Conservation (phyloP, 1,140 invertebrate species). For the Drosophila lini region DNA sequence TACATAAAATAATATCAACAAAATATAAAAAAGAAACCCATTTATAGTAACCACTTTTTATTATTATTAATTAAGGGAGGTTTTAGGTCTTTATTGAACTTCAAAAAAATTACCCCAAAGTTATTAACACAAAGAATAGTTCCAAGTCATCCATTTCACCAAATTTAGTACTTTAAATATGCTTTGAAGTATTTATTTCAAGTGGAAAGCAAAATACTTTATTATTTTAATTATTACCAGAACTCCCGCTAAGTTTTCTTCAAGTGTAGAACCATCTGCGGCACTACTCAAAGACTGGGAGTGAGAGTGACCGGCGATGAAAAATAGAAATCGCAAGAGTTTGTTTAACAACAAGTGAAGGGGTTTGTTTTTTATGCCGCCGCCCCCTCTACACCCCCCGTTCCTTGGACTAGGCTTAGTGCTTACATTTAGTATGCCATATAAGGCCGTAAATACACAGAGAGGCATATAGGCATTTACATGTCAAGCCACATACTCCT, state of each 20-base stretch:
- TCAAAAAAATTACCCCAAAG: neutral
- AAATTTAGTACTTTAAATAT: neutral
- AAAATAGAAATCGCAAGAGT: constrained; percentile 80
- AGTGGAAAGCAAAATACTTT: too few relatives aligned
- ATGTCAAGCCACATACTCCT: constrained; percentile 17
- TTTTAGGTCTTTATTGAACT: neutral
- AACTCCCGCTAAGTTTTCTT: neutral
- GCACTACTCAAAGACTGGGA: constrained; percentile 45
- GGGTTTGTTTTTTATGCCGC: constrained; percentile 75
- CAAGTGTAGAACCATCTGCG: constrained; percentile 50
- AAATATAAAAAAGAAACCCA: neutral
- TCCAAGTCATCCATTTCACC: too few relatives aligned
- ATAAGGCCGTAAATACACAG: constrained; percentile 13
- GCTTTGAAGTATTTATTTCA: neutral
- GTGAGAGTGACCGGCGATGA: constrained; percentile 46
- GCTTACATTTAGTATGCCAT: constrained; percentile 49
- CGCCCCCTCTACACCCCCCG: constrained; percentile 24
- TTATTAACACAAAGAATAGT: too few relatives aligned
- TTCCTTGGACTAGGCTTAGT: constrained; percentile 46
- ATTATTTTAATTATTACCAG: neutral
- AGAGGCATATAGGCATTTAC: constrained; percentile 23
- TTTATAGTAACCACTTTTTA: neutral
- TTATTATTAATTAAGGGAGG: neutral
- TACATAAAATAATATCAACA: neutral
- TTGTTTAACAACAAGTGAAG: constrained; percentile 81